These are phyloP conservation scores for Lasius platythorax DNA, from an alignment of 2,888 invertebrate species.

Conservation along the genomic window DNA sequence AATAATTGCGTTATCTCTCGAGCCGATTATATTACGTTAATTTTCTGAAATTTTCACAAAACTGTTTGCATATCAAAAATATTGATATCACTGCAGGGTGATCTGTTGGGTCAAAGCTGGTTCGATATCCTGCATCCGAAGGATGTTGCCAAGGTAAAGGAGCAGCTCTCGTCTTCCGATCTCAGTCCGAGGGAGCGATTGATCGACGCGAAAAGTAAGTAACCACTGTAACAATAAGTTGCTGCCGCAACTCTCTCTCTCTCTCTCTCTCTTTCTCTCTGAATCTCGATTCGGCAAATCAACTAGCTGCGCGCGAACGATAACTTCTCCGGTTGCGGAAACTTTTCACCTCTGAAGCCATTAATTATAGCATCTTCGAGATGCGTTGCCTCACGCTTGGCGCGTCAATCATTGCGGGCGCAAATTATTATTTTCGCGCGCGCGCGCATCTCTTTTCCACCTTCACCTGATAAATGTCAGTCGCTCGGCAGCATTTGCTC, in stretches of 20 bases:
- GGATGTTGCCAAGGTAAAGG: constrained; percentile 97
- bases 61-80: background rate
- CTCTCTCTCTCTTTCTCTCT: background rate
- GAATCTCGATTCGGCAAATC: background rate
- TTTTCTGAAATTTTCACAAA: background rate
- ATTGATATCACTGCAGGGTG: constrained; percentile 88
- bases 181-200: constrained; percentile 95
- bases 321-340: constrained; percentile 41
- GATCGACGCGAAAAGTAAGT: constrained; percentile 96
- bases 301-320: background rate
- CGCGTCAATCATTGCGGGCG: constrained; percentile 51
- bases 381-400: constrained; percentile 57
- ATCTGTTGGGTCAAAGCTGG: constrained; percentile 96
- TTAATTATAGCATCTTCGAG: constrained; percentile 66
- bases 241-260: background rate
- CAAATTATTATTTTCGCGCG: constrained; percentile 48
- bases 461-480: constrained; percentile 72
- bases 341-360: constrained; percentile 57
- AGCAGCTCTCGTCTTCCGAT: constrained; percentile 96
- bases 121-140: constrained; percentile 98
- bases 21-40: background rate
- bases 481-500: constrained; percentile 64
- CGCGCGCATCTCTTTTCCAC: constrained; percentile 43
- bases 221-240: constrained; percentile 1
- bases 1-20: background rate